Evolutionary conservation across 2,888 invertebrate species (phyloP), one percentile per base, ranked within the genome.

Genomic region (Andricus quercusramuli): DNA sequence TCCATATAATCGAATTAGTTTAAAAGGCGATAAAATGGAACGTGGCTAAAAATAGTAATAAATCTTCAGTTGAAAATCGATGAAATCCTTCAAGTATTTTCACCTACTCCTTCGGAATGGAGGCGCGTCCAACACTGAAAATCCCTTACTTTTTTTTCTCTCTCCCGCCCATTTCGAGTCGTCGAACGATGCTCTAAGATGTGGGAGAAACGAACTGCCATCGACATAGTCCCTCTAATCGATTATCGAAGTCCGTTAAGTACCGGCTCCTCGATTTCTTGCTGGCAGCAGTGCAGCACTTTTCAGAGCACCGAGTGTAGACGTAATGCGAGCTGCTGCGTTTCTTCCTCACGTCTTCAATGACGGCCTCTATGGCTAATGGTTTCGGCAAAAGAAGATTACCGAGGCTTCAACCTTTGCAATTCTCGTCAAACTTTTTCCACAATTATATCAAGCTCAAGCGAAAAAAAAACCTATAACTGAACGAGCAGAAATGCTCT

Each of bases 201-300:
- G 77, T 65, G 51, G n/a, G 59, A 79, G 47, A 74, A 70, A 62
- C 51, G 56, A 76, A 51, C 76, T 32, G 67, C 79, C 56, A 67
- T 79, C 77, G 65, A 51, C 79, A 76, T 77, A 66, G 32, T 66
- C 44, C 41, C 77, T 78, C 76, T 82, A 80, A 87, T 87, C 83
- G 86, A 87, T 87, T 86, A 86, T 87, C 85, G 83, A 87, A 87
- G 82, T 84, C 83, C 83, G 78, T 67, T 83, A 85, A 85, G 83
- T 81, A 83, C 77, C 74, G 22, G 68, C 79, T 80, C 65, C 82
- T 80, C 80, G 78, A 84, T 83, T 85, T 83, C 32, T 74, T 74
- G 56, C n/a, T 37, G 13, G 32, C 32, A 74, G 37, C 74, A 74
- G 56, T 80, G 56, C 74, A 56, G 56, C 74, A 74, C 74, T 80